Evolutionary conservation across 2,888 invertebrate genomes (phyloP).

Genomic region (Zootermopsis nevadensis): DNA sequence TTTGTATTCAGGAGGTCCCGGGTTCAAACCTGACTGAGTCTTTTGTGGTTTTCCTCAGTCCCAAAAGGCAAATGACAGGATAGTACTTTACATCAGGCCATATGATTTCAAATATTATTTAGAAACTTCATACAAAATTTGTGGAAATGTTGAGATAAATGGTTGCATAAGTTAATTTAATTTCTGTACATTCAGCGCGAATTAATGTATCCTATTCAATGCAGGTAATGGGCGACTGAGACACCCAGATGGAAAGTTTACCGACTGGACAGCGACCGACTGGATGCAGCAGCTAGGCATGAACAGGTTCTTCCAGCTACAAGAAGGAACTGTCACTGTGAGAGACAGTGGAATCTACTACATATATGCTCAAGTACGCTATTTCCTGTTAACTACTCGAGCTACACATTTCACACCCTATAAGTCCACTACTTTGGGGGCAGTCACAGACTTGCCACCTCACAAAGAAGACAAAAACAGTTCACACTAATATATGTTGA

Average conservation of each 20-base stretch:
- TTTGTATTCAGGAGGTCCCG: too few species aligned
- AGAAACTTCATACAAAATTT: not conserved
- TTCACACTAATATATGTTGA: too few species aligned
- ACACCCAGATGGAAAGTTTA: slow-evolving; percentile 72
- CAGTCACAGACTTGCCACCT: too few species aligned
- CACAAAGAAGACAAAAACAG: too few species aligned
- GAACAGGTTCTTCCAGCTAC: slow-evolving; percentile 71
- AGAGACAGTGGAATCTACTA: slow-evolving; percentile 79
- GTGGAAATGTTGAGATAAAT: not conserved
- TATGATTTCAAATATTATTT: not conserved
- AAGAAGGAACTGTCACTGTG: slow-evolving; percentile 75
- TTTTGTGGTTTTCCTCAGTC: not conserved
- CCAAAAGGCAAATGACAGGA: not conserved
- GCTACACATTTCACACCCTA: not conserved
- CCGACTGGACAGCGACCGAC: slow-evolving; percentile 73
- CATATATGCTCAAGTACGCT: slow-evolving; percentile 76
- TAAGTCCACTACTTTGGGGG: too few species aligned
- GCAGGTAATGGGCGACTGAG: slow-evolving; percentile 74
- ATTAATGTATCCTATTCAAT: too few species aligned
- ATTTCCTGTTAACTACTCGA: too few species aligned
- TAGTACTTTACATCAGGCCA: not conserved
- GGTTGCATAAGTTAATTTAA: not conserved
- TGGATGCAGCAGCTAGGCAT: slow-evolving; percentile 73
- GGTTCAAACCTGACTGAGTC: too few species aligned
- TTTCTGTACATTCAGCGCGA: not conserved